These are phyloP conservation scores for Sebastes miniatus DNA, from an alignment of 2,797 vertebrate species.

Conservation along the genomic window DNA sequence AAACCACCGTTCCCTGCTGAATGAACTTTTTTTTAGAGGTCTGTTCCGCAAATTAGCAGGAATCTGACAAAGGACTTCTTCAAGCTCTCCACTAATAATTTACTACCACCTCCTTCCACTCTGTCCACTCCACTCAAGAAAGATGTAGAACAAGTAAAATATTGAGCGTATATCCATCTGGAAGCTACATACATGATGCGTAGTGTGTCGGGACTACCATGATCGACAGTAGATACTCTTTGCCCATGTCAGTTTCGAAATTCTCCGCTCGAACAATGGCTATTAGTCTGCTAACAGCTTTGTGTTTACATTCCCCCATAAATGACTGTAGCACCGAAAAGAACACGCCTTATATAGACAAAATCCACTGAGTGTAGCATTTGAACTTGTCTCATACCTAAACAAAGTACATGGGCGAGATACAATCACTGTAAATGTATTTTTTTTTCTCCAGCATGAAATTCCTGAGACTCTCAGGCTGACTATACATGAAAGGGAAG, in stretches of 20 bases:
- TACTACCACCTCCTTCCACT: neutral
- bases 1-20: neutral
- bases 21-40: slow-evolving; percentile 6
- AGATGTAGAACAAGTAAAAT: neutral
- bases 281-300: slow-evolving; percentile 53
- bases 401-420: slow-evolving; percentile 31
- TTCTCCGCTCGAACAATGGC: slow-evolving; percentile 26
- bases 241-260: neutral
- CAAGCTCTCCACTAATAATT: neutral
- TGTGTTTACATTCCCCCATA: slow-evolving; percentile 67
- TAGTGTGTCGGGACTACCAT: neutral
- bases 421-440: slow-evolving; percentile 29
- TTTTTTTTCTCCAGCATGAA: slow-evolving; percentile 18
- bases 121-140: neutral
- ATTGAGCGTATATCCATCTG: neutral
- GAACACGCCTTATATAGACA: slow-evolving; percentile 63
- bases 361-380: slow-evolving; percentile 35
- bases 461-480: slow-evolving; percentile 11
- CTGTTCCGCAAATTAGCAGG: slow-evolving; percentile 17
- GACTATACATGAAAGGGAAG: slow-evolving; percentile 22
- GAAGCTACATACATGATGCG: neutral
- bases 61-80: neutral
- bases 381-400: slow-evolving; percentile 30
- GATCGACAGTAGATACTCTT: neutral
- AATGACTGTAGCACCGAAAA: slow-evolving; percentile 43